Conservation (phyloP, 2,797 vertebrate species). For the Iguana delicatissima region DNA sequence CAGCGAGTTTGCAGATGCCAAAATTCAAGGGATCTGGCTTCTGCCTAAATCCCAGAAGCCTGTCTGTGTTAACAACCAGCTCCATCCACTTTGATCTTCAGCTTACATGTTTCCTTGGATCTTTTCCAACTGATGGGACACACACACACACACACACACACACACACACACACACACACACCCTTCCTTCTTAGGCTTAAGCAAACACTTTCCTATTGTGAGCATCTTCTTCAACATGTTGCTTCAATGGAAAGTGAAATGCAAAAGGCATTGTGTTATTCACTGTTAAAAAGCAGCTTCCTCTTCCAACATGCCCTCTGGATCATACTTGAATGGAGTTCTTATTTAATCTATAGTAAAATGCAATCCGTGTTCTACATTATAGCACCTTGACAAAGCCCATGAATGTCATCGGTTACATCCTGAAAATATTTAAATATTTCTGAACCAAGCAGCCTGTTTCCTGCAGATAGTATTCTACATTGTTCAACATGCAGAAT, state of each 20-base stretch:
- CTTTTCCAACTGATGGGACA: neutral
- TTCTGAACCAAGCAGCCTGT: constrained; percentile 61
- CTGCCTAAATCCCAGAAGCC: neutral
- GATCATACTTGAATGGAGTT: constrained; percentile 23
- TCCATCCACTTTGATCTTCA: constrained; percentile 36
- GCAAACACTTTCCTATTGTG: constrained; percentile 15
- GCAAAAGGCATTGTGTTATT: constrained; percentile 26
- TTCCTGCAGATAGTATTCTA: constrained; percentile 63
- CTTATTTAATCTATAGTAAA: constrained; percentile 46
- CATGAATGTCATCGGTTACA: constrained; percentile 36
- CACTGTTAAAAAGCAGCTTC: constrained; percentile 9
- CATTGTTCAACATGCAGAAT: neutral
- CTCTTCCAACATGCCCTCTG: constrained; percentile 31
- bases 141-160: neutral
- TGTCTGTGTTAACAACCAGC: neutral
- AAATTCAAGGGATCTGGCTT: neutral
- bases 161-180: no score
- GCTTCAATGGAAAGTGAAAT: constrained; percentile 29
- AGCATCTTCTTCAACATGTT: constrained; percentile 23
- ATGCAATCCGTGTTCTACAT: constrained; percentile 50
- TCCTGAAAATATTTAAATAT: constrained; percentile 34
- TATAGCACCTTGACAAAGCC: constrained; percentile 1
- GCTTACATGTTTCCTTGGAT: neutral
- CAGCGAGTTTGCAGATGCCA: neutral
- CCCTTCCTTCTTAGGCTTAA: constrained; percentile 6